Evolutionary conservation across 2,888 invertebrate genomes (phyloP).

Genomic region (Eupithecia subfuscata): DNA sequence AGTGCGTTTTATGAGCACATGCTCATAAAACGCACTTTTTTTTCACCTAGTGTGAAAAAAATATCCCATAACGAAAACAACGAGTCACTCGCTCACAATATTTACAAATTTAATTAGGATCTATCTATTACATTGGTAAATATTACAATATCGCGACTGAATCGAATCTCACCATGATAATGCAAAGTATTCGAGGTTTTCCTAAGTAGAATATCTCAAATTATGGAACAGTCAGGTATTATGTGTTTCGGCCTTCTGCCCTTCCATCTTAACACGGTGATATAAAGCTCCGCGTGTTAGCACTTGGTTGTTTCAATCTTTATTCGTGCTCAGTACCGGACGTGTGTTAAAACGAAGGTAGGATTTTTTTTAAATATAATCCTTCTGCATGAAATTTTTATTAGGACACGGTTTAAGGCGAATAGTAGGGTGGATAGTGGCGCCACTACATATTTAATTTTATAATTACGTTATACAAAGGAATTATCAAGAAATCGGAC

Average conservation of each 20-base stretch:
- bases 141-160: not conserved
- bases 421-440: too few species aligned
- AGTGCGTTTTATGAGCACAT: too few species aligned
- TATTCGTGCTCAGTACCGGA: constrained; percentile 49
- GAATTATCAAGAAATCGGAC: too few species aligned
- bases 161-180: not conserved
- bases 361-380: constrained; percentile 19
- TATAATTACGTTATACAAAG: too few species aligned
- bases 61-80: not conserved
- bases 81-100: not conserved
- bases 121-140: not conserved
- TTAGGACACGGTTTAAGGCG: not conserved
- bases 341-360: constrained; percentile 44
- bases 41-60: not conserved
- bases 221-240: not conserved
- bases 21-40: too few species aligned
- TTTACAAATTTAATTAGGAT: not conserved
- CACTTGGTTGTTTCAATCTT: constrained; percentile 57
- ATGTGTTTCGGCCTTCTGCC: constrained; percentile 57
- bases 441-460: too few species aligned
- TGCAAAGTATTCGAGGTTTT: not conserved
- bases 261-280: constrained; percentile 59
- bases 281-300: constrained; percentile 63
- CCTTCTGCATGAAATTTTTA: not conserved
- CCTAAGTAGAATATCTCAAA: not conserved